Evolutionary conservation across 2,797 vertebrate species (phyloP), one percentile per base, ranked within the genome.

Genomic region (Pseudomugil gertrudae): DNA sequence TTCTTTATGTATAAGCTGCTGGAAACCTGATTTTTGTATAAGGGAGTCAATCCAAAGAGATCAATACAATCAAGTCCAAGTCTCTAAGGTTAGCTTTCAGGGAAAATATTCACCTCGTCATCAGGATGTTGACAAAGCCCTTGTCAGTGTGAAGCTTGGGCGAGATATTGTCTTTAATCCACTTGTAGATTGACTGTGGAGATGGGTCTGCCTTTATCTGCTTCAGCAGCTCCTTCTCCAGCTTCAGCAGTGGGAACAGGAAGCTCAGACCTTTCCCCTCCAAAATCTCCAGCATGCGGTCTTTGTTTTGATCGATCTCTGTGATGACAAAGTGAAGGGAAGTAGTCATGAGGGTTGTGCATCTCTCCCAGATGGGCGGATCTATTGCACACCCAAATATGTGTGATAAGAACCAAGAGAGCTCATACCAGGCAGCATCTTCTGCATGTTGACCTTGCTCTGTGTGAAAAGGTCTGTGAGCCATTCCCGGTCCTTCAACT

Each of bases 161-260:
- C 73, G 97, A 98, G 92, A 99, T 98, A 91, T 98, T 99, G 92
- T 99, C 98, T 92, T 99, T 99, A 87, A 99, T 99, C 98, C 97
- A 99, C 91, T 99, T 99, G 91, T 99, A 99, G 92, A 99, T 98
- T 84, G 95, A 92, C 92, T 98, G 97, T 84, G 98, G 98, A 83
- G 97, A 98, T 70, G 97, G 97, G 92, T 99, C 98, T 19, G 94
- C 95, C 89, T 96, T 94, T 67, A 99, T 99, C 91, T 99, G 98
- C 90, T 97, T 96, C 84, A 98, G 92, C 69, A 99, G 94, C 87
- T 99, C 97, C 91, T 99, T 99, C 92, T 99, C 98, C 92, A 98
- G 94, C 93, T 99, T 99, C 85, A 99, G 93, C 86, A 99, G 95
- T 0, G 98, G 97, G 90, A 99, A 98, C 79, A 99, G 93, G 94